Base-by-base conservation (phyloP, 92 coral and sea anemone genomes). In the Epizoanthus fatuus region DNA sequence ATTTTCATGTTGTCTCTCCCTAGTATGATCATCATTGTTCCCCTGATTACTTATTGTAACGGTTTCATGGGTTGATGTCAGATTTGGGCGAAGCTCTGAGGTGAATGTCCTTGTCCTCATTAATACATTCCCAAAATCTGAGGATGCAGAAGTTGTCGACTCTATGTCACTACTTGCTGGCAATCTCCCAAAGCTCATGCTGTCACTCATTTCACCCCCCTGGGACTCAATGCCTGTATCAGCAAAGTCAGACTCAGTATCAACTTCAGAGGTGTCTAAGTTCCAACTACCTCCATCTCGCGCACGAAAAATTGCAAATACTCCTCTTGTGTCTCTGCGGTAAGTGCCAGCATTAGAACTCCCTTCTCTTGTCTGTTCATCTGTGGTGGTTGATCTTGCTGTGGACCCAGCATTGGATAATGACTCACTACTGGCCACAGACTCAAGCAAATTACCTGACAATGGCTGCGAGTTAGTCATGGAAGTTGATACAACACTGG, bases 251-350 rank as follows among this genome's bases (percentile, higher is more conserved):
- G 94, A 73, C 16, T 81, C 87, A 14, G 71, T 63, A 16, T 89
- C 98, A 9, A 84, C 58, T 40, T 93, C 91, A 10, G 92, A 80
- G 2, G 89, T 87, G 14, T 95, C 93, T 16, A 95, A 58, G 70
- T 90, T 95, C 96, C 96, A 95, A 4, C 85, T 83, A 15, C 81
- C 88, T 35, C 89, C 86, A 56, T 90, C 98, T 1, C 93, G 92
- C 4, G 95, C 89, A 12, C 98, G 94, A 57, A 95, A 95, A 10
- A 95, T 81, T 42, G 96, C 96, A 78, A 95, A 81, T 3, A 92
- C 94, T 13, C 98, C 98, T 44, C 94, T 69, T 62, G 89, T 71
- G 75, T 90, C 93, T 74, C 80, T 68, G 17, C 59, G 62, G 7
- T 68, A 81, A 22, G 52, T 66, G 8, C 78, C 25, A 77, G 17